Percentiles rank a stretch among this genome's conserved stretches.
These are phyloP conservation scores for human (Homo sapiens) DNA, from an alignment of 2,113 vertebrate species.

Conservation along the genomic window GRCh38 chr15:33888501-33889000, in stretches of 20 bases:
- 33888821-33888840: too few relatives aligned
- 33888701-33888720: background rate
- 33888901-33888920: too few relatives aligned
- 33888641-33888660: background rate
- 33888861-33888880: too few relatives aligned
- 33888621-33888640: background rate
- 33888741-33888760: background rate
- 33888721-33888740: background rate
- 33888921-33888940: too few relatives aligned
- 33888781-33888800: too few relatives aligned
- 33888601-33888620: background rate
- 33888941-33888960: too few relatives aligned
- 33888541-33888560: background rate
- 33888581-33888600: background rate
- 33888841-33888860: too few relatives aligned
- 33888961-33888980: too few relatives aligned
- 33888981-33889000: too few relatives aligned
- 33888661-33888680: background rate
- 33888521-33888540: background rate
- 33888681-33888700: background rate
- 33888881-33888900: accelerated
- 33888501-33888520: background rate
- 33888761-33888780: too few relatives aligned
- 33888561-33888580: background rate
- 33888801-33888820: too few relatives aligned